These are phyloP conservation scores for Castor canadensis DNA, from an alignment of 2,113 vertebrate species.

Conservation along the genomic window DNA sequence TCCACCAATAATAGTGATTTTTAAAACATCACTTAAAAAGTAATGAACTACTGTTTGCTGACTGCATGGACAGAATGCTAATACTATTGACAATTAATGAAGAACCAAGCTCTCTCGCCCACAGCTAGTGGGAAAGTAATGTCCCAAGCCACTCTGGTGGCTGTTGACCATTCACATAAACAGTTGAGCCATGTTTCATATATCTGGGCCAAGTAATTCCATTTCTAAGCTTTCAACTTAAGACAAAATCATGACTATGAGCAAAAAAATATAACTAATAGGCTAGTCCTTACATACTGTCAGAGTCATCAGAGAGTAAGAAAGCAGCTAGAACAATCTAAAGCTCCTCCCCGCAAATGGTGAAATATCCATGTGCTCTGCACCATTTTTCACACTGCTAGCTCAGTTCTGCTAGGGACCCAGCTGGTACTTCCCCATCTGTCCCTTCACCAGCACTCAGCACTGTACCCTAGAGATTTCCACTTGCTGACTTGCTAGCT, in stretches of 20 bases:
- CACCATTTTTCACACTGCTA: too few relatives aligned
- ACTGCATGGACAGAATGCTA: background rate
- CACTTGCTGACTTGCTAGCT: accelerated
- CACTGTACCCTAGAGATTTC: background rate
- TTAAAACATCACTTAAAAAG: background rate
- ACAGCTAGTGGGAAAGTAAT: accelerated
- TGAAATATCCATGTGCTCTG: background rate
- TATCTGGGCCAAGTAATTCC: background rate
- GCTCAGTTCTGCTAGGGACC: background rate
- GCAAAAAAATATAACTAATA: background rate
- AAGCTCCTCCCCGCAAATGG: background rate
- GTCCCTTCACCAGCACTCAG: too few relatives aligned
- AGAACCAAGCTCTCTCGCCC: background rate
- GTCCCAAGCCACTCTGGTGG: background rate
- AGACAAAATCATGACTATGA: background rate
- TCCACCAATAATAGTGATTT: background rate
- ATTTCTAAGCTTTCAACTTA: background rate
- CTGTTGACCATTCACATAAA: accelerated
- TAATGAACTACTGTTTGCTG: background rate
- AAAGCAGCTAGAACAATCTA: background rate
- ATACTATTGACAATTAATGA: background rate
- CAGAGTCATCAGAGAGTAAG: background rate
- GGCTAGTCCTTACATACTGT: background rate
- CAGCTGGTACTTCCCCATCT: background rate
- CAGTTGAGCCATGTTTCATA: too few relatives aligned